phyloP scores from a whole-genome alignment of 2,888 invertebrate species.

The Drosophila flavopinicola region DNA sequence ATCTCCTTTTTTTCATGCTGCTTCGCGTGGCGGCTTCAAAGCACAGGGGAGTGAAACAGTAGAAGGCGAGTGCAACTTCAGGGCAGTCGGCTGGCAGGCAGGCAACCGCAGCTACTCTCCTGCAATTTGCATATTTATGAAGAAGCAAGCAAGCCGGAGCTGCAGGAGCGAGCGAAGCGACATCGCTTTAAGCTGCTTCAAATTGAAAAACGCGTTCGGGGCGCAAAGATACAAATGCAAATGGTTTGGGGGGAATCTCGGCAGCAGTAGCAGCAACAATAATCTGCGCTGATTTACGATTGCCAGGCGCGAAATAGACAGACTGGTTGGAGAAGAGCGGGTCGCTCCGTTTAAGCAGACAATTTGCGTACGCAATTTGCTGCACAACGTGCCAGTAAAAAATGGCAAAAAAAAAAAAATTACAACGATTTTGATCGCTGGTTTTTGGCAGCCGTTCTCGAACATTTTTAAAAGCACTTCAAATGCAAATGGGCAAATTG shows the following conservation, averaged over 20 bases:
- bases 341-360: conserved; percentile 50
- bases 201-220: conserved; percentile 76
- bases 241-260: conserved; percentile 34
- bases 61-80: conserved; percentile 32
- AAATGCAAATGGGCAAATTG: conserved; percentile 41
- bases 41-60: conserved; percentile 15
- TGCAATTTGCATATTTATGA: conserved; percentile 81
- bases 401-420: conserved; percentile 54
- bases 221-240: conserved; percentile 73
- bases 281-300: conserved; percentile 81
- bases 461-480: conserved; percentile 41
- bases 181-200: conserved; percentile 74
- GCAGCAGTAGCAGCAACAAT: conserved; percentile 60
- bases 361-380: conserved; percentile 77
- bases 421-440: conserved; percentile 71
- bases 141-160: conserved; percentile 69
- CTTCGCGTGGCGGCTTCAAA: conserved; percentile 34
- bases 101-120: conserved; percentile 34
- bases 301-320: conserved; percentile 77
- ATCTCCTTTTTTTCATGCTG: conserved; percentile 59
- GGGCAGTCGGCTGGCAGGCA: conserved; percentile 29
- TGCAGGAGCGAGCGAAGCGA: conserved; percentile 55
- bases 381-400: conserved; percentile 52
- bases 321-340: conserved; percentile 13
- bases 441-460: conserved; percentile 24